Base-by-base conservation (phyloP, 2,888 invertebrate species). In the Caenorhabditis angaria region DNA sequence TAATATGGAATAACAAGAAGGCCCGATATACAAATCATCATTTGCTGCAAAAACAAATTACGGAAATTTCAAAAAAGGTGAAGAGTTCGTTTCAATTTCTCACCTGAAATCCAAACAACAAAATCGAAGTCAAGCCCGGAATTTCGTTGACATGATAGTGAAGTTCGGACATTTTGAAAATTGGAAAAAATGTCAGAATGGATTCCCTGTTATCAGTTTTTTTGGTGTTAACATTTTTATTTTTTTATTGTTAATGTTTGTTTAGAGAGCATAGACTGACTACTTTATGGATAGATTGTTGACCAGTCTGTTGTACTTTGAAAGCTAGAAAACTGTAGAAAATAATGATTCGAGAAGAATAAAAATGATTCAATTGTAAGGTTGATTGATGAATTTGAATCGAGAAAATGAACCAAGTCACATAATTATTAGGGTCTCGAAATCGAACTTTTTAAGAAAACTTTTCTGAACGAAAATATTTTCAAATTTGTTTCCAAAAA, bases 1-100 rank as follows among this genome's bases (percentile, higher is more conserved):
- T 83, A 54, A 61, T 83, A 82, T 0, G 84, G 84, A 22, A 71
- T 61, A 10, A 85, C 83, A 3, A 84, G 72, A 8, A 84, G 69
- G 29, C 82, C 83, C 53, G 82, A 81, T 28, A 84, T 74, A 67
- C 84, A 83, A n/a, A 84, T 69, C 73, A 84, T 72, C 62, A 77
- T 81, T 73, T 84, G 84, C 73, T 84, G 56, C 10, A 41, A 41
- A 41, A 8, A 32, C 5, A 5, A 5, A 32, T 8, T 12, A 5
- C 32, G 32, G 6, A 5, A 32, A 32, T 12, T 32, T 32, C 32
- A 8, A 32, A 32, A 32, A 8, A 8, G 14, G 6, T 32, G 32
- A 32, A 32, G 10, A 41, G 18, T 41, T 41, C 41, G n/a, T n/a
- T n/a, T 32, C 32, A 32, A 41, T 10, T 3, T 12, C 18, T 41